phyloP scores from a whole-genome alignment of 2,113 vertebrate species.

The Phalacrocorax pelagicus region DNA sequence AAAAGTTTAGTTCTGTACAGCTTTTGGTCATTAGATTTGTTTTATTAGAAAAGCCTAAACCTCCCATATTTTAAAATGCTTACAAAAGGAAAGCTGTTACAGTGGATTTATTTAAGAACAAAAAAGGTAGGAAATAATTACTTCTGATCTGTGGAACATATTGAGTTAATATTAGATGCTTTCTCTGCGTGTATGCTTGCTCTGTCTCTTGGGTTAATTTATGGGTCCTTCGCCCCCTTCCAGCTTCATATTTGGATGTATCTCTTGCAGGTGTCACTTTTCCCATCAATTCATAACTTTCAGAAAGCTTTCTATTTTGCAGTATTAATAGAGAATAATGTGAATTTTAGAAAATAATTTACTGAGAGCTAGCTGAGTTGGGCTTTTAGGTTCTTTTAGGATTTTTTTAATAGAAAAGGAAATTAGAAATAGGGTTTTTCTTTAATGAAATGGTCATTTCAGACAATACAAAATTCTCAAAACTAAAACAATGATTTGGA shows the following conservation, averaged over 20 bases:
- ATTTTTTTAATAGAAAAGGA: background rate
- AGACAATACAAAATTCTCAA: background rate
- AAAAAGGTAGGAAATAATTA: background rate
- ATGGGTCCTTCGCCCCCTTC: background rate
- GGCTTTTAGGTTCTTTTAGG: fast-evolving
- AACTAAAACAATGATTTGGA: background rate
- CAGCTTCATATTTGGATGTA: background rate
- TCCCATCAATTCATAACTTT: background rate
- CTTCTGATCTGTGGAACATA: background rate
- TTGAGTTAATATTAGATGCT: background rate
- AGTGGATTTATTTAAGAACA: background rate
- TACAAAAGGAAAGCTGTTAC: background rate
- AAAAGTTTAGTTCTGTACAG: background rate
- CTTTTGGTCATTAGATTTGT: background rate
- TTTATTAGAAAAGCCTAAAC: background rate
- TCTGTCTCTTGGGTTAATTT: background rate
- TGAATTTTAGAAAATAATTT: background rate
- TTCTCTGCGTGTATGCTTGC: background rate
- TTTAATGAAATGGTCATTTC: background rate
- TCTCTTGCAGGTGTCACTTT: background rate
- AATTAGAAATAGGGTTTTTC: background rate
- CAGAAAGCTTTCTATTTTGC: background rate
- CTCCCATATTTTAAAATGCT: background rate
- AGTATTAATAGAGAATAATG: background rate
- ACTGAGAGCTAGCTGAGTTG: background rate